Conservation (phyloP, 1,140 invertebrate species). For the Trichonephila inaurata region DNA sequence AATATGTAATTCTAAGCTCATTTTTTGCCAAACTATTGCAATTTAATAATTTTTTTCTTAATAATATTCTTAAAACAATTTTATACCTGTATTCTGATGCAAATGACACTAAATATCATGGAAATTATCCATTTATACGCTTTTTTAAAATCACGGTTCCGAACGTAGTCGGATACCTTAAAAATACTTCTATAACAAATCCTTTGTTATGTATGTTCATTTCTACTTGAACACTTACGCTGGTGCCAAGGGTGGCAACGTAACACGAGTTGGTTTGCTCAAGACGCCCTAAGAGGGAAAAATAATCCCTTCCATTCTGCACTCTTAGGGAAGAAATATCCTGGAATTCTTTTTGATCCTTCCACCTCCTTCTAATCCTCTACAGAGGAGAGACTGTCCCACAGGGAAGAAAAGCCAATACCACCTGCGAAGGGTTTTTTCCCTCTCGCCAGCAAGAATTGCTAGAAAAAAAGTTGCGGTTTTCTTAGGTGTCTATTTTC, state of each 20-base stretch:
- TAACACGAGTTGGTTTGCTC: neutral
- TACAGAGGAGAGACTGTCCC: neutral
- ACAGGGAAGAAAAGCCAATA: constrained; percentile 10
- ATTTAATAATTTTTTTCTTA: too few relatives aligned
- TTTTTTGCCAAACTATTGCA: too few relatives aligned
- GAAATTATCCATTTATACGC: too few relatives aligned
- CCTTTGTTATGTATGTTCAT: too few relatives aligned
- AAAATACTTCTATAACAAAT: too few relatives aligned
- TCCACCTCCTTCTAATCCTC: neutral
- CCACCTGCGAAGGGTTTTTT: neutral
- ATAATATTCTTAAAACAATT: too few relatives aligned
- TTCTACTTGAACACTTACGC: too few relatives aligned
- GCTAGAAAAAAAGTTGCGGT: neutral
- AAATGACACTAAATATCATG: too few relatives aligned
- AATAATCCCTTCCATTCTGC: neutral
- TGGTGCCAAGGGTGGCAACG: neutral
- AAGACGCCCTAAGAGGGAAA: neutral
- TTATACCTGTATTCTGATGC: too few relatives aligned
- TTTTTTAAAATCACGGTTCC: too few relatives aligned
- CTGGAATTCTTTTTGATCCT: neutral
- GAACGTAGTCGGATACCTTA: too few relatives aligned
- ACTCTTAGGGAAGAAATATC: neutral
- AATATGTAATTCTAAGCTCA: too few relatives aligned
- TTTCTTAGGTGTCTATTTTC: neutral
- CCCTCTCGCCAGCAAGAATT: neutral